These are phyloP conservation scores for Bhutanitis thaidina DNA, from an alignment of 2,888 invertebrate genomes.

Conservation along the genomic window DNA sequence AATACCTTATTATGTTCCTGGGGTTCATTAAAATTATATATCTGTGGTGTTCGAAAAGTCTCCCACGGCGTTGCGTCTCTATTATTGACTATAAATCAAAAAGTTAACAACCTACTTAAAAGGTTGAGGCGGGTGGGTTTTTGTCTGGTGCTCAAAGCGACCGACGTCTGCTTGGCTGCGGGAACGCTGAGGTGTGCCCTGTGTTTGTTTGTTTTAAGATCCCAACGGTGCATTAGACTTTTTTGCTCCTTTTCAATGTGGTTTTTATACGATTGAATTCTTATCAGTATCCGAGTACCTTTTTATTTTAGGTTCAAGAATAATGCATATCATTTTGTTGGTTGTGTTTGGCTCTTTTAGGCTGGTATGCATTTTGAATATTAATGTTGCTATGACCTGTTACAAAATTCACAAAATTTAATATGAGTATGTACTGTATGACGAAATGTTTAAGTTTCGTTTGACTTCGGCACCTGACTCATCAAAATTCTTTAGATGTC, in stretches of 20 bases:
- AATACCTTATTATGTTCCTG: slow-evolving; percentile 66
- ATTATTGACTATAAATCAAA: slow-evolving; percentile 80
- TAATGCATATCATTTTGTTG: slow-evolving; percentile 18
- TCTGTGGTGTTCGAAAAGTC: slow-evolving; percentile 67
- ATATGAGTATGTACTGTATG: slow-evolving; percentile 3
- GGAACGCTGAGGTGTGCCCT: slow-evolving; percentile 53
- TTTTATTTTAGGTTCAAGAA: slow-evolving; percentile 38
- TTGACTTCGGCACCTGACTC: slow-evolving; percentile 31
- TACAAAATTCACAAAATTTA: slow-evolving; percentile 7
- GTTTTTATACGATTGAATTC: slow-evolving; percentile 65
- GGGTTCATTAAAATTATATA: slow-evolving; percentile 74
- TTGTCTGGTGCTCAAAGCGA: slow-evolving; percentile 71
- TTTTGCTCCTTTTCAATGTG: slow-evolving; percentile 63
- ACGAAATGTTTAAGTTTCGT: slow-evolving; percentile 19
- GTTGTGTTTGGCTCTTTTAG: slow-evolving; percentile 1
- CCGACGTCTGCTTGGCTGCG: slow-evolving; percentile 63
- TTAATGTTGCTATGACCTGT: slow-evolving; percentile 3
- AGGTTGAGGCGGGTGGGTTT: slow-evolving; percentile 73
- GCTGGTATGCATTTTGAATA: slow-evolving; percentile 3
- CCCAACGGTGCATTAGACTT: slow-evolving; percentile 75
- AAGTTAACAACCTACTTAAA: slow-evolving; percentile 80
- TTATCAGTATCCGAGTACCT: slow-evolving; percentile 55
- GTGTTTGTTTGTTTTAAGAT: slow-evolving; percentile 77
- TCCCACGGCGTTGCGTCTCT: slow-evolving; percentile 79
- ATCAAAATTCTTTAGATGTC: slow-evolving; percentile 57